These are phyloP conservation scores for Vespertilio murinus DNA, from an alignment of 2,797 vertebrate species.

Conservation along the genomic window DNA sequence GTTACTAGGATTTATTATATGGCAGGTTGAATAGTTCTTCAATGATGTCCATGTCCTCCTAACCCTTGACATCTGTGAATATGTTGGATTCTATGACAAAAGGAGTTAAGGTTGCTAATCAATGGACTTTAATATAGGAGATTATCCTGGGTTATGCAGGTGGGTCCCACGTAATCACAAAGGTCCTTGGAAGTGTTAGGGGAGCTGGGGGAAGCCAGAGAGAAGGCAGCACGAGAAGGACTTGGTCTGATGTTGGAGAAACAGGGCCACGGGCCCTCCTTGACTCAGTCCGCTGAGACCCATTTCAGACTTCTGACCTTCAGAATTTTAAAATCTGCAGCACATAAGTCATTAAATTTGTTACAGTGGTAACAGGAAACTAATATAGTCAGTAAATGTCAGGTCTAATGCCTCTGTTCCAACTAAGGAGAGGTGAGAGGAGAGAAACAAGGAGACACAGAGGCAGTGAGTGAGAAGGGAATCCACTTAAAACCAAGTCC, in stretches of 20 bases:
- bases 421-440: neutral
- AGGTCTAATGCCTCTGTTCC: neutral
- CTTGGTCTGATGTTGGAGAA: neutral
- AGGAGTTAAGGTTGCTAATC: slow-evolving; percentile 19
- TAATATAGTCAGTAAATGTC: neutral
- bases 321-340: neutral
- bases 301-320: neutral
- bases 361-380: neutral
- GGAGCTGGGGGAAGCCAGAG: neutral
- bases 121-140: neutral
- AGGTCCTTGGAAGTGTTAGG: neutral
- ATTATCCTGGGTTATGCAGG: neutral
- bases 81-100: neutral
- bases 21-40: neutral
- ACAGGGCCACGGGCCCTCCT: neutral
- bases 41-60: neutral
- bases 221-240: neutral
- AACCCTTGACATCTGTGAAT: neutral
- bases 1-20: neutral
- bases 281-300: neutral
- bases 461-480: neutral
- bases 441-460: neutral
- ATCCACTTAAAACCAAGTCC: neutral
- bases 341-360: neutral
- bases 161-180: neutral